A percentile compares a stretch with the other conserved stretches of the same genome.
phyloP scores from a whole-genome alignment of 2,113 vertebrate species.

The Hiodon alosoides region DNA sequence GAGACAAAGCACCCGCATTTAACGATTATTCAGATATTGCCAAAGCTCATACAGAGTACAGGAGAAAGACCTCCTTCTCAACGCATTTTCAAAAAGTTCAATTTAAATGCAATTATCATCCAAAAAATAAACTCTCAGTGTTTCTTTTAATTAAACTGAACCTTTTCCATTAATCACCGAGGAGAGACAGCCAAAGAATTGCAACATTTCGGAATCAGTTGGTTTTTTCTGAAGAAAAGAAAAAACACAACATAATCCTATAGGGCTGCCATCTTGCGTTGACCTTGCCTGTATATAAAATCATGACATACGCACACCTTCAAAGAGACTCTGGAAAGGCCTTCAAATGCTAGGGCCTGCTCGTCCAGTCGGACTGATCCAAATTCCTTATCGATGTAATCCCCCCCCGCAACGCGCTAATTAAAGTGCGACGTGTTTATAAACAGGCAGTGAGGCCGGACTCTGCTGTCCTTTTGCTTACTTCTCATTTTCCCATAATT shows the following conservation, averaged over 20 bases:
- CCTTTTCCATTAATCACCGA: too few species aligned
- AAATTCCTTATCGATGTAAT: constrained; percentile 10
- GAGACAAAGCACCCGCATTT: not conserved
- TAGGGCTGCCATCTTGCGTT: too few species aligned
- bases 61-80: constrained; percentile 4
- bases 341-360: not conserved
- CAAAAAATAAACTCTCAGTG: constrained; percentile 2
- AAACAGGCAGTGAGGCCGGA: constrained; percentile 28
- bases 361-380: not conserved
- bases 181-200: too few species aligned
- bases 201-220: too few species aligned
- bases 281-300: too few species aligned
- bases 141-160: not conserved
- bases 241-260: too few species aligned
- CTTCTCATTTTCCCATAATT: constrained; percentile 37
- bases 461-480: constrained; percentile 23
- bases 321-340: not conserved
- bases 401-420: constrained; percentile 4
- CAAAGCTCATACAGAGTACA: not conserved
- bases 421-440: constrained; percentile 29
- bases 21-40: constrained; percentile 7
- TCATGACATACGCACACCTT: not conserved
- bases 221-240: too few species aligned
- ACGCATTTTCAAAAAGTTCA: constrained; percentile 14
- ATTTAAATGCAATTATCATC: constrained; percentile 10